A percentile compares a stretch with the other conserved stretches of the same genome.
These are phyloP conservation scores for Enteromius anoplus DNA, from an alignment of 2,797 vertebrate species.

Conservation along the genomic window DNA sequence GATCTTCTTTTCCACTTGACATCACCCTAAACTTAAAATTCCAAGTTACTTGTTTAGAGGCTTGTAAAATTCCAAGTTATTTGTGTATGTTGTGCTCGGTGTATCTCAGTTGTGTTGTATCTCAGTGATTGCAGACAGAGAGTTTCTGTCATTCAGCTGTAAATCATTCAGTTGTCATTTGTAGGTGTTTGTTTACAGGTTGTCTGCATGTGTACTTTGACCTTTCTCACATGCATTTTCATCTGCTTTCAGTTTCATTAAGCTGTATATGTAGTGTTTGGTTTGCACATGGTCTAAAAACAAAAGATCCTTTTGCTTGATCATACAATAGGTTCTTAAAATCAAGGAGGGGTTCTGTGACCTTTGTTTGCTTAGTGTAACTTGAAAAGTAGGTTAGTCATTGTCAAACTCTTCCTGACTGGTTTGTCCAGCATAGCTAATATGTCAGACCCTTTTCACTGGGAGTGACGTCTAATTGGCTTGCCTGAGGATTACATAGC, in stretches of 20 bases:
- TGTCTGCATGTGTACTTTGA: neutral
- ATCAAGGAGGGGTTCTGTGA: neutral
- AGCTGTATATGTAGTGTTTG: neutral
- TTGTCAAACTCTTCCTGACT: constrained; percentile 51
- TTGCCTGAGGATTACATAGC: constrained; percentile 17
- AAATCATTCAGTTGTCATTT: constrained; percentile 1
- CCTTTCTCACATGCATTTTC: neutral
- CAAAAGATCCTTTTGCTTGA: neutral
- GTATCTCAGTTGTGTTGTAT: neutral
- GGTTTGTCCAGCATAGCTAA: constrained; percentile 60
- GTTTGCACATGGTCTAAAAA: neutral
- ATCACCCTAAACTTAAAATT: neutral
- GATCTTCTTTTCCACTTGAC: neutral
- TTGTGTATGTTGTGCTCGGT: neutral
- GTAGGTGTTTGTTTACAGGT: neutral
- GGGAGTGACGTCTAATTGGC: constrained; percentile 16
- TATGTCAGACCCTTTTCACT: neutral
- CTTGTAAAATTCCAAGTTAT: neutral
- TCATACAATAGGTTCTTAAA: neutral
- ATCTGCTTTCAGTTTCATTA: neutral
- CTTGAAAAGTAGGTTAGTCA: constrained; percentile 19
- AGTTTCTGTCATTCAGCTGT: neutral
- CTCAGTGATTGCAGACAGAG: neutral
- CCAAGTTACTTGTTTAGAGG: neutral
- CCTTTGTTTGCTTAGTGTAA: neutral